Evolutionary conservation across 2,888 invertebrate genomes (phyloP), one percentile per base, ranked within the genome.

Genomic region (Dicranocentrus wangi): DNA sequence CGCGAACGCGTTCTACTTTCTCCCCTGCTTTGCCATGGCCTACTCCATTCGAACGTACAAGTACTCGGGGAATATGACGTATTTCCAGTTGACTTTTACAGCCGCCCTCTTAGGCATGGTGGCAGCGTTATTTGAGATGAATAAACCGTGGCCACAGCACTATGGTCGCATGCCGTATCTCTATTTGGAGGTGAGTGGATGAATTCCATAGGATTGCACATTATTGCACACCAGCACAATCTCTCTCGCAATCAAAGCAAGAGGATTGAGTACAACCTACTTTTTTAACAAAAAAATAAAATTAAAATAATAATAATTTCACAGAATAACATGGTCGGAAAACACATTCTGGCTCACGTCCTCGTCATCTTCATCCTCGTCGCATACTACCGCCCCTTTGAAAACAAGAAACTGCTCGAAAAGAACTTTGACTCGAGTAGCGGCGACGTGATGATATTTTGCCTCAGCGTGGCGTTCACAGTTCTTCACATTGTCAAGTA

Each of bases 291-390:
- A 13, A 13, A 39, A 39, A 39, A 39, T 39, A n/a, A 47, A 15
- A 47, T 47, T 7, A 5, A 47, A 47, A 47, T 47, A n/a, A 47
- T n/a, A 47, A n/a, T 15, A 13, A 25, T n/a, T 42, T 23, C 39
- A 0, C 21, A 79, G 80, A 80, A 80, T 58, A 80, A 80, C n/a
- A 25, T 73, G 19, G 68, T 80, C 15, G 73, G 68, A 5, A 80
- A 80, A 39, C 60, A 68, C n/a, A 19, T 72, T 8, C 17, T 80
- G 7, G 61, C 39, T 10, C 80, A 63, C 27, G 60, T 25, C 1
- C 66, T 72, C 7, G 27, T 80, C 21, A 17, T 72, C n/a, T 60
- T n/a, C 21, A 80, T 73, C 21, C 61, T 80, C 0, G 60, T 72
- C 15, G 21, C 42, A 7, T 80, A 47, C 17, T 80, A 80, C 28